phyloP scores from a whole-genome alignment of 2,888 invertebrate species.

The Cryptocephalus primarius region DNA sequence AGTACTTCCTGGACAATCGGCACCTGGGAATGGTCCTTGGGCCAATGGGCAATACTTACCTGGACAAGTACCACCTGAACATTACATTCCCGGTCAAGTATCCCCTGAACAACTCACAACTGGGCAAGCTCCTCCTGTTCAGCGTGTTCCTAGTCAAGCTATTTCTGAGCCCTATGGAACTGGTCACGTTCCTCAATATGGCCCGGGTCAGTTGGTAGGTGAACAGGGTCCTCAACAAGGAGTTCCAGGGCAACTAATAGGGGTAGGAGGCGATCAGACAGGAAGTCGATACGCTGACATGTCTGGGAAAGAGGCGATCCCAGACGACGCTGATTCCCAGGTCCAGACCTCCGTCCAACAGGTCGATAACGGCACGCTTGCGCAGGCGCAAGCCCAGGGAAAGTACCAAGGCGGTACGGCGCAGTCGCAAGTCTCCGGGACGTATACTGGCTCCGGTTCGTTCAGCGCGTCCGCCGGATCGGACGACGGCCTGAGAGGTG shows the following conservation, averaged over 20 bases:
- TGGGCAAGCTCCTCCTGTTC: too few species aligned
- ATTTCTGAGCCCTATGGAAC: too few species aligned
- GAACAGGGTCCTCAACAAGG: not conserved
- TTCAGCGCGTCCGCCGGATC: conserved; percentile 78
- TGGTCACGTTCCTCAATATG: too few species aligned
- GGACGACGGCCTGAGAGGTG: conserved; percentile 61
- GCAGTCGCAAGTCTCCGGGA: conserved; percentile 73
- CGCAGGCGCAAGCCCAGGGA: conserved; percentile 68
- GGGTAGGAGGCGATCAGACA: conserved; percentile 1
- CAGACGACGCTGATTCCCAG: conserved; percentile 63
- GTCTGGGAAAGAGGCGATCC: conserved; percentile 1
- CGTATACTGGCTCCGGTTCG: conserved; percentile 64
- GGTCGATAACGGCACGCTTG: conserved; percentile 53
- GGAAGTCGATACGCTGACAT: not conserved
- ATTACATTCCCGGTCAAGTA: too few species aligned
- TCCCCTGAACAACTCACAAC: too few species aligned
- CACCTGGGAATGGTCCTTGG: too few species aligned
- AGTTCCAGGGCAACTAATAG: not conserved
- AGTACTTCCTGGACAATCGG: not conserved
- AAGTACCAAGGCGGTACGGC: conserved; percentile 63
- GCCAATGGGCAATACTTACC: not conserved
- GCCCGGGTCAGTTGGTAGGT: too few species aligned
- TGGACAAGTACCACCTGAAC: not conserved
- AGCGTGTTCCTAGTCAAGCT: too few species aligned
- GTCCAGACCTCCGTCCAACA: conserved; percentile 54